Evolutionary conservation across 2,888 invertebrate genomes (phyloP), one percentile per base, ranked within the genome.

Genomic region (Yponomeuta cagnagella): DNA sequence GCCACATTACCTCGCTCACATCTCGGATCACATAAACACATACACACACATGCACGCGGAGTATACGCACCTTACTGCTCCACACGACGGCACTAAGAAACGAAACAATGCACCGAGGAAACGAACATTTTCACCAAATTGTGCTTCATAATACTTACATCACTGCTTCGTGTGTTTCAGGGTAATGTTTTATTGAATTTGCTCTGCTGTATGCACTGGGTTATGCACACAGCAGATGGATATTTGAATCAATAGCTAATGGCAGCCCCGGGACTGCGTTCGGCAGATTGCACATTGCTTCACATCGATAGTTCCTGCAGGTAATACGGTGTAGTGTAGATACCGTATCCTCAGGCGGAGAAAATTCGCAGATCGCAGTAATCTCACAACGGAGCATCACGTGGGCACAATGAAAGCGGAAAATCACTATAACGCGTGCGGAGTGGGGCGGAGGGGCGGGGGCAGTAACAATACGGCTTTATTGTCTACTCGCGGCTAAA

Each of bases 361-460:
- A 43, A 1, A 1, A 6, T 43, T 43, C 43, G 43, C 5, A 8
- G 43, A 6, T 43, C 43, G 43, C 43, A 43, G 43, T 43, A 43
- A 43, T 43, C 43, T 43, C 43, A 65, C 65, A 65, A 65, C 65
- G 65, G 65, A 33, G 23, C 33, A 65, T 65, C 65, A 31, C 65
- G 63, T 33, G 65, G 30, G 30, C 65, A 65, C 65, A 65, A 65
- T 65, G 65, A 65, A 31, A 30, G 65, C 65, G 65, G 65, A 33
- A 65, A 65, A 65, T 65, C 65, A 65, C 65, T 65, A 65, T 65
- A 65, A 65, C 65, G 65, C 65, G 65, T 65, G 65, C 65, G 65
- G 65, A 6, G 30, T 9, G 31, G 10, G 65, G 1, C 15, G 52
- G 65, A 30, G 65, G 31, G 30, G 65, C 31, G 52, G 52, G 33